Evolutionary conservation across 2,797 vertebrate species (phyloP), one percentile per base, ranked within the genome.

Genomic region (Alectoris magna): DNA sequence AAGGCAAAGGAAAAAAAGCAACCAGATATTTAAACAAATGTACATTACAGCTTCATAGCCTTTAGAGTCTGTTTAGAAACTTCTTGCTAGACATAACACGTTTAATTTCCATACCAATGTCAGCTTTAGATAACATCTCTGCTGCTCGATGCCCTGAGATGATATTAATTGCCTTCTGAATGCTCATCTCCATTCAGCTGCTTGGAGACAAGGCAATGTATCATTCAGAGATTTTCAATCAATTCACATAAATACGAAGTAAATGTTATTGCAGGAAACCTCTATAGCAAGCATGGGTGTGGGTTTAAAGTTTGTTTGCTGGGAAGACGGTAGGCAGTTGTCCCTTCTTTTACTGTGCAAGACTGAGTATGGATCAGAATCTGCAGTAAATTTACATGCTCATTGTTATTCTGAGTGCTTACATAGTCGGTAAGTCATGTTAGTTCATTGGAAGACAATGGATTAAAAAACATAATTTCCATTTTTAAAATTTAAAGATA

Each of bases 121-220:
- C 72, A 67, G 66, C 10, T 39, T 64, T 71, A 91, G 79, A 91
- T 87, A 77, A 41, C 51, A 89, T 59, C 49, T 83, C 46, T 88
- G 83, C 43, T 69, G 24, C 51, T 38, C 78, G 66, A 88, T 87
- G 81, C 69, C 49, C 88, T 43, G 78, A 83, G 39, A 70, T 87
- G 63, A 72, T 94, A 80, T 74, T 94, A 91, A 90, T 87, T 80
- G 70, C 66, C 80, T 13, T 62, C 72, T 87, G 81, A 93, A 86
- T 56, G 79, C 49, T 95, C 81, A 66, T 75, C 66, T 80, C 46
- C 59, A 19, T 59, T 36, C 55, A 80, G 66, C n/a, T 6, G 31
- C 48, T 39, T 78, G 63, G 49, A 78, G 79, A 63, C 43, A 81
- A 46, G 66, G 46, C 66, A 86, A 83, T 26, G n/a, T 9, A 66